Evolutionary conservation across 1,140 invertebrate species (phyloP).

Genomic region (Cecropterus lyciades): DNA sequence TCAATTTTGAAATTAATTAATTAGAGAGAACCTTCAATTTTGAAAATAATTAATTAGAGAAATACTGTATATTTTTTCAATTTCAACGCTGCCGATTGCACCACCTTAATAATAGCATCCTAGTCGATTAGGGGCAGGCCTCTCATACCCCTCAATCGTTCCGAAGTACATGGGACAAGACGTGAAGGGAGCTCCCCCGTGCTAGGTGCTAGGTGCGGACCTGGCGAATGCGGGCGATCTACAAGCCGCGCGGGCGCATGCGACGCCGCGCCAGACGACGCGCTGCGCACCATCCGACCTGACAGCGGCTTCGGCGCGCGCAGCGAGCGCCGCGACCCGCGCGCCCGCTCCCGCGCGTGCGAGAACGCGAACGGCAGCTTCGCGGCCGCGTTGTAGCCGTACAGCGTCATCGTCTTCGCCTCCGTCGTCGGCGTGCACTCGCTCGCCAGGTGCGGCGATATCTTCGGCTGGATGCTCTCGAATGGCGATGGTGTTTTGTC

Average conservation of each 20-base stretch:
- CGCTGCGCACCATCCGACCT: slow-evolving; percentile 80
- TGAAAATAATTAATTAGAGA: no score
- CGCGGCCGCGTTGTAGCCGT: slow-evolving; percentile 81
- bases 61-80: no score
- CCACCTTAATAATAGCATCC: no score
- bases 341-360: slow-evolving; percentile 52
- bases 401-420: slow-evolving; percentile 65
- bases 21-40: no score
- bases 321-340: slow-evolving; percentile 51
- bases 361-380: slow-evolving; percentile 80
- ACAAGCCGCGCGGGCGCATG: slow-evolving; percentile 58
- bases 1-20: no score
- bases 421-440: slow-evolving; percentile 66
- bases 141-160: no score
- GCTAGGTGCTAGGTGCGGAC: slow-evolving; percentile 53
- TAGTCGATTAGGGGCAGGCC: no score
- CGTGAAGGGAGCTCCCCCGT: slow-evolving; percentile 53
- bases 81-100: no score
- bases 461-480: slow-evolving; percentile 65
- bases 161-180: no score
- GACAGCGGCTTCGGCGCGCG: slow-evolving; percentile 42
- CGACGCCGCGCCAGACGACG: slow-evolving; percentile 67
- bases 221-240: slow-evolving; percentile 61
- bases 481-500: slow-evolving; percentile 67
- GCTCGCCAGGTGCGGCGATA: slow-evolving; percentile 67